phyloP scores from a whole-genome alignment of 1,140 invertebrate species.

The Phortica variegata region DNA sequence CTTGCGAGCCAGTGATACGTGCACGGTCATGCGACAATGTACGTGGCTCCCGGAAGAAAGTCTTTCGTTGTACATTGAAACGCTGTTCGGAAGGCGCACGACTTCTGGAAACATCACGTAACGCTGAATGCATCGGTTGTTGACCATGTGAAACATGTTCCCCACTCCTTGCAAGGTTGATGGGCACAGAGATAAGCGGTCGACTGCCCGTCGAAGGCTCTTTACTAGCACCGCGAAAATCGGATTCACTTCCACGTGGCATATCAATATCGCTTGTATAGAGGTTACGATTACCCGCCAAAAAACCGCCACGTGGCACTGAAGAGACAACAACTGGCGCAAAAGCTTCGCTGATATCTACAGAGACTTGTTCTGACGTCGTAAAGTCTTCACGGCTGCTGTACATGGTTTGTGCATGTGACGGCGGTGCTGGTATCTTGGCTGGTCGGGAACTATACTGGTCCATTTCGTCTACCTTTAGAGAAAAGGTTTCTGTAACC shows the following conservation, averaged over 20 bases:
- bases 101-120: background rate
- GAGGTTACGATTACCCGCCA: slow-evolving; percentile 41
- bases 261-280: slow-evolving; percentile 46
- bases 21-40: slow-evolving; percentile 48
- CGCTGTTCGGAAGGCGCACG: slow-evolving; percentile 43
- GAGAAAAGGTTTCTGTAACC: slow-evolving; percentile 47
- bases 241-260: slow-evolving; percentile 27
- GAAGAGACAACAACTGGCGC: slow-evolving; percentile 41
- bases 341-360: slow-evolving; percentile 41
- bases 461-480: slow-evolving; percentile 55
- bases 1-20: slow-evolving; percentile 34
- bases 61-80: slow-evolving; percentile 25
- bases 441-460: slow-evolving; percentile 37
- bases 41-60: slow-evolving; percentile 38
- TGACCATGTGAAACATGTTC: slow-evolving; percentile 15
- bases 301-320: slow-evolving; percentile 34
- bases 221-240: slow-evolving; percentile 19
- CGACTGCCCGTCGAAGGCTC: slow-evolving; percentile 39
- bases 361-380: slow-evolving; percentile 30
- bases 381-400: slow-evolving; percentile 48
- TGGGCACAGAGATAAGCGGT: slow-evolving; percentile 42
- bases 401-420: slow-evolving; percentile 35
- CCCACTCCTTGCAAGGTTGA: slow-evolving; percentile 31
- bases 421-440: slow-evolving; percentile 26
- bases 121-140: slow-evolving; percentile 20